phyloP scores from a whole-genome alignment of 1,140 invertebrate species.

The Lepidurus apus region DNA sequence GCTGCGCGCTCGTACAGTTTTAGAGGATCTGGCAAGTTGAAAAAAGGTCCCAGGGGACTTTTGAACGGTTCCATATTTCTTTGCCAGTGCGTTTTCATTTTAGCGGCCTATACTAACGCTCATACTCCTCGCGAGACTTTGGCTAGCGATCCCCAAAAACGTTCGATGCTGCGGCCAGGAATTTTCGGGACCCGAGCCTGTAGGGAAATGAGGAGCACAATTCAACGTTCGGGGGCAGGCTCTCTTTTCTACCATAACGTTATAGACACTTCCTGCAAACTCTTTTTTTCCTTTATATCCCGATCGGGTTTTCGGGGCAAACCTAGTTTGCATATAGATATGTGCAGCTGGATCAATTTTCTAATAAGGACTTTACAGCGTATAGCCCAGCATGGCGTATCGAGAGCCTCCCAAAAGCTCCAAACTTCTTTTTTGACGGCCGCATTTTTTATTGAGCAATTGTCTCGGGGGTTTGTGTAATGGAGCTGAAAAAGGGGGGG shows the following conservation, averaged over 20 bases:
- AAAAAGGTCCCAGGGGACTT: neutral
- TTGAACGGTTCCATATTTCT: neutral
- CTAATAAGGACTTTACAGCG: neutral
- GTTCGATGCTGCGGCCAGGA: neutral
- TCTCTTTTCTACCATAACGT: neutral
- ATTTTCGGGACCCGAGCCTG: neutral
- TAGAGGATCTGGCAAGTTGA: neutral
- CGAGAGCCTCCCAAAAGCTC: neutral
- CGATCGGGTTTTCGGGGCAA: neutral
- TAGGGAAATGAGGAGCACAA: neutral
- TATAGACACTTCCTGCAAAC: neutral
- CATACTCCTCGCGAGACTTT: neutral
- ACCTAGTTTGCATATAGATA: slow-evolving; percentile 17
- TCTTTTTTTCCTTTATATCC: neutral
- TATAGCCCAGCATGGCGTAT: neutral
- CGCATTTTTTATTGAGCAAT: slow-evolving; percentile 13
- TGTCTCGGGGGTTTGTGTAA: neutral
- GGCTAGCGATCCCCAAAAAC: neutral
- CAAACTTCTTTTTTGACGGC: neutral
- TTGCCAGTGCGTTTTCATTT: neutral
- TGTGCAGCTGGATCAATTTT: neutral
- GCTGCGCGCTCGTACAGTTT: neutral
- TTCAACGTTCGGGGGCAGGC: neutral
- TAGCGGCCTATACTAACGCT: slow-evolving; percentile 12
- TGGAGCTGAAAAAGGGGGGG: neutral